Base-by-base conservation (phyloP, 2,797 vertebrate genomes). In the Poecilia velifera region DNA sequence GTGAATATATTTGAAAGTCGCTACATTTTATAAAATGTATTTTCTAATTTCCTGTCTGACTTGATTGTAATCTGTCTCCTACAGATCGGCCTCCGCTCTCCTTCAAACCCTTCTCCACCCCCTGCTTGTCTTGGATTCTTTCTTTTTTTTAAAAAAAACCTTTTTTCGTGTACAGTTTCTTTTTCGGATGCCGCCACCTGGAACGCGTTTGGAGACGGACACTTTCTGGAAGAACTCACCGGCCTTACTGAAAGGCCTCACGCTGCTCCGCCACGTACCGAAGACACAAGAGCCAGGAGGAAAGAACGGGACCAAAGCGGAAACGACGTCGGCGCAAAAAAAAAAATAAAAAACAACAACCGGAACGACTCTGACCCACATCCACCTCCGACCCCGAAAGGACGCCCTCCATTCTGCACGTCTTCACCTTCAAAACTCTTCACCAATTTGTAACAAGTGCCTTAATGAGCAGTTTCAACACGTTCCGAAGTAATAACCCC, bases 371-470 rank as follows among this genome's bases (percentile, higher is more conserved):
- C 57, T 25, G 51, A 53, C 51, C 51, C 51, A 83, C 77, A 90
- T 91, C 90, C 86, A 91, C 83, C 83, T 47, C 49, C 82, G 83
- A 89, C 84, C 82, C 83, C 57, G 73, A 13, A 41, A 79, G 0
- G 76, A 85, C 79, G 57, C 77, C 82, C 85, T 89, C 86, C 88
- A 85, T 89, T 74, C 84, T 83, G 62, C 87, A 87, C 36, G 0
- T 85, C 89, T 93, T 89, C 80, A 53, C 51, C 73, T 93, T 92
- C 84, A 66, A 78, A 86, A 91, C 88, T 91, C 92, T 93, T 93
- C 94, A 93, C 92, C 91, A 89, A 91, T 95, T 96, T 96, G 93
- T 96, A 96, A 96, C 93, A 97, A 97, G 96, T 97, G 96, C 96
- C 96, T 97, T 97, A 96, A 94, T 91, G 96, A 96, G 95, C 95